These are phyloP conservation scores for Zaprionus taronus DNA, from an alignment of 1,140 invertebrate genomes.

Conservation along the genomic window DNA sequence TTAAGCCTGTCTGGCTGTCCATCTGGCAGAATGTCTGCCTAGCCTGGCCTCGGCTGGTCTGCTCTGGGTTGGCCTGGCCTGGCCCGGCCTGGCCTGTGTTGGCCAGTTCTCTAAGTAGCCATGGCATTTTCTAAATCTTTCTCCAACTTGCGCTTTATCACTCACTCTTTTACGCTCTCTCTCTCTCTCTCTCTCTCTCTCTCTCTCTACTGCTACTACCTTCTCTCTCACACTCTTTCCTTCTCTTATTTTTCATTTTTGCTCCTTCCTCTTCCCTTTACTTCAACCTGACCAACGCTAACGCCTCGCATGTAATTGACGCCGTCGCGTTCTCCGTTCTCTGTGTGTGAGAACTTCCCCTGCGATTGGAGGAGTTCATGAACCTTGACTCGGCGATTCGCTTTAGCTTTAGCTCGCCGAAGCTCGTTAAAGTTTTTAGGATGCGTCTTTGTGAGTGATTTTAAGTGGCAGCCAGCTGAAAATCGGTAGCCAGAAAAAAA, in stretches of 20 bases:
- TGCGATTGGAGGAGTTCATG: conserved; percentile 49
- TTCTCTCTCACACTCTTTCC: background rate
- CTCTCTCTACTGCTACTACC: background rate
- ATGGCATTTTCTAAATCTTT: conserved; percentile 43
- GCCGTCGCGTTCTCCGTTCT: conserved; percentile 53
- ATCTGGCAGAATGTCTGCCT: background rate
- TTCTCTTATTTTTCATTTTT: background rate
- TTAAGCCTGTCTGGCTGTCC: conserved; percentile 61
- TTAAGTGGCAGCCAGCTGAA: conserved; percentile 53
- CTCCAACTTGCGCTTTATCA: conserved; percentile 8
- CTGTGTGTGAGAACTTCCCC: conserved; percentile 6
- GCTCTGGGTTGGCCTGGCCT: too few relatives aligned
- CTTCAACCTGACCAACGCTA: conserved; percentile 29
- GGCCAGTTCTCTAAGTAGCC: conserved; percentile 49
- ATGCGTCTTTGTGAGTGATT: conserved; percentile 51
- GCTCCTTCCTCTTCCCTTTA: conserved; percentile 8
- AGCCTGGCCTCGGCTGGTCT: background rate
- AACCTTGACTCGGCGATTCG: conserved; percentile 45
- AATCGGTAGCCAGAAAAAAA: conserved; percentile 59
- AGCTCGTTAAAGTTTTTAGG: conserved; percentile 65
- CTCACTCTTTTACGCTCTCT: background rate
- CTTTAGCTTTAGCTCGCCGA: conserved; percentile 35
- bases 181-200: background rate
- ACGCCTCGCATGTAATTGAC: conserved; percentile 69
- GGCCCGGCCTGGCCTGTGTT: background rate